These are phyloP conservation scores for Orthosia cruda DNA, from an alignment of 2,888 invertebrate species.

Conservation along the genomic window DNA sequence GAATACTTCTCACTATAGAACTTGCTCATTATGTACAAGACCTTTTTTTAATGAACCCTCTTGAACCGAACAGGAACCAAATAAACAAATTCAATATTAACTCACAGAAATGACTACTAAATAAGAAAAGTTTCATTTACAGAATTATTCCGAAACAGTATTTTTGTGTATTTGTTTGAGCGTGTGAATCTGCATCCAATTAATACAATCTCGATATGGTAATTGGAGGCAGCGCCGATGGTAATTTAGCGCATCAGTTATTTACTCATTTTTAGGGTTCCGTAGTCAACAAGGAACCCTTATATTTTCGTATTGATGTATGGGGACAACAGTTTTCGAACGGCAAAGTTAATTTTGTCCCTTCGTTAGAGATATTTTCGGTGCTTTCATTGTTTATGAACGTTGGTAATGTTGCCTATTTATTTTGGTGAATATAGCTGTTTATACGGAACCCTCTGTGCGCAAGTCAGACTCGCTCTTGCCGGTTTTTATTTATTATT, in stretches of 20 bases:
- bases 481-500: conserved; percentile 10
- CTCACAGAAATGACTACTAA: conserved; percentile 28
- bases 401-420: too few relatives aligned
- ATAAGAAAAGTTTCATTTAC: conserved; percentile 45
- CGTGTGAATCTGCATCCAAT: conserved; percentile 57
- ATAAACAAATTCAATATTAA: conserved; percentile 25
- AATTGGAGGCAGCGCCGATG: conserved; percentile 47
- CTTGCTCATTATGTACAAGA: too few relatives aligned
- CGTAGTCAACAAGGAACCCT: too few relatives aligned
- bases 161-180: conserved; percentile 42
- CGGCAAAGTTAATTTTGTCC: too few relatives aligned
- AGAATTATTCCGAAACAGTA: conserved; percentile 35
- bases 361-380: too few relatives aligned
- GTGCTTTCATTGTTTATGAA: too few relatives aligned
- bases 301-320: too few relatives aligned
- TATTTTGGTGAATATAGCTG: too few relatives aligned
- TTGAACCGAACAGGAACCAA: conserved; percentile 3
- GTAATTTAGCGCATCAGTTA: conserved; percentile 39
- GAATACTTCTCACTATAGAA: too few relatives aligned
- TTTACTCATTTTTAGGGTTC: conserved; percentile 20
- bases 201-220: conserved; percentile 58
- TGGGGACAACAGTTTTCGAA: too few relatives aligned
- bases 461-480: too few relatives aligned
- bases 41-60: conserved; percentile 16
- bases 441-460: too few relatives aligned